Base-by-base conservation (phyloP, 2,797 vertebrate species). In the Tokudaia muenninki region DNA sequence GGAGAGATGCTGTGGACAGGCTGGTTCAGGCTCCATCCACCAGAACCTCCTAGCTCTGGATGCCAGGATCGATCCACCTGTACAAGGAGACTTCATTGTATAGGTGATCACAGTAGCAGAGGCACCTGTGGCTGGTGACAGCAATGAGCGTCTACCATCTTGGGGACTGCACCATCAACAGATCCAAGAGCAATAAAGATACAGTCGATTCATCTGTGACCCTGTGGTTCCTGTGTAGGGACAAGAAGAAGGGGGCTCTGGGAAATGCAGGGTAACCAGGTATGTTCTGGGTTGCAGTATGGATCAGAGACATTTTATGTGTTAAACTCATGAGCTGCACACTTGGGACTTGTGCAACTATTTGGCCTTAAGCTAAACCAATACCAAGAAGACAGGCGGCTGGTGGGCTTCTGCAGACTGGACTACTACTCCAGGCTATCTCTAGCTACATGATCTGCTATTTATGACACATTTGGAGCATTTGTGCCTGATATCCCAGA, bases 1-100 rank as follows among this genome's bases (percentile, higher is more conserved):
- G 2, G 5, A 44, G 24, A 26, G 22, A 10, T 4, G 6, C 57
- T 4, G 0, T 47, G 19, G 22, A 3, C 2, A 6, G 22, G 4
- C 13, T 41, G 81, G 44, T 52, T n/a, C 5, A 12, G 47, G 10
- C 3, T 70, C n/a, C 12, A 55, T 6, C 14, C 67, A 41, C 29
- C 12, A 14, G 8, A 50, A 41, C 29, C 37, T 34, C 37, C 37
- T 17, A 6, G 21, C 4, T 10, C 1, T 4, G 9, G 2, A 29
- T 65, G 0, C 61, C 72, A 8, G 8, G 11, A 14, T 14, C 3
- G 41, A 41, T 41, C 41, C 41, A 41, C 41, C 41, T 41, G 41
- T 41, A 41, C 41, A 2, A 41, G 0, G 2, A 82, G 50, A 37
- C 17, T 63, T 57, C 74, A 31, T 44, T 55, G 5, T 6, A 7